Evolutionary conservation across 2,113 vertebrate species (phyloP).

Genomic region (Poecilia latipinna): DNA sequence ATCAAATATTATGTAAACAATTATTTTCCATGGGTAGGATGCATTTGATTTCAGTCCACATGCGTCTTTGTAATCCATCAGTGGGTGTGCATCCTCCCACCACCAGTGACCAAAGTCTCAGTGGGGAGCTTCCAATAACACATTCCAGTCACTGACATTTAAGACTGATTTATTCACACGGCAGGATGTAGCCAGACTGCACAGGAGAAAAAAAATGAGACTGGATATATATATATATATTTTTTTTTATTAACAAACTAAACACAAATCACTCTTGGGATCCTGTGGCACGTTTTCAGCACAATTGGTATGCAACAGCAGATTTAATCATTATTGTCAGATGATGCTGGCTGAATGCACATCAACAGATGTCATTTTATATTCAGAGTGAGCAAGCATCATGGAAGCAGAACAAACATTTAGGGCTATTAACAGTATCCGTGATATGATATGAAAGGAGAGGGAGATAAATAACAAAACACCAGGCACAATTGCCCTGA

Average conservation of each 20-base stretch:
- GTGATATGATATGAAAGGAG: conserved; percentile 22
- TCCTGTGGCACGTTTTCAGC: conserved; percentile 9
- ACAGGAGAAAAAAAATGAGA: neutral
- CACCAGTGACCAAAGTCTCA: neutral
- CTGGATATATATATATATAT: conserved; percentile 10
- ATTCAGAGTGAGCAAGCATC: conserved; percentile 18
- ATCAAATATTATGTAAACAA: neutral
- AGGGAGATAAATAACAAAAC: conserved; percentile 20
- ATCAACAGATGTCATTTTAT: conserved; percentile 29
- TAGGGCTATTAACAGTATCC: conserved; percentile 14
- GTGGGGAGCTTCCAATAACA: neutral
- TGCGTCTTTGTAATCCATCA: neutral
- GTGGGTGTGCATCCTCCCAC: neutral
- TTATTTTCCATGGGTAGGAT: too few species aligned
- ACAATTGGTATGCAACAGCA: conserved; percentile 25
- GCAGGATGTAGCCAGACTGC: neutral
- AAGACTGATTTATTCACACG: conserved; percentile 12
- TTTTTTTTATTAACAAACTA: conserved; percentile 14
- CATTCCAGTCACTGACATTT: neutral
- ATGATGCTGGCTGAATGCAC: conserved; percentile 21
- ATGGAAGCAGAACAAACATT: conserved; percentile 18
- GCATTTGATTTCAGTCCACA: neutral
- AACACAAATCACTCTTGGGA: conserved; percentile 14
- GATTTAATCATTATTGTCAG: conserved; percentile 28
- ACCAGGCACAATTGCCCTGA: neutral